Conservation (phyloP, 2,888 invertebrate genomes). For the Psylliodes chrysocephalus region DNA sequence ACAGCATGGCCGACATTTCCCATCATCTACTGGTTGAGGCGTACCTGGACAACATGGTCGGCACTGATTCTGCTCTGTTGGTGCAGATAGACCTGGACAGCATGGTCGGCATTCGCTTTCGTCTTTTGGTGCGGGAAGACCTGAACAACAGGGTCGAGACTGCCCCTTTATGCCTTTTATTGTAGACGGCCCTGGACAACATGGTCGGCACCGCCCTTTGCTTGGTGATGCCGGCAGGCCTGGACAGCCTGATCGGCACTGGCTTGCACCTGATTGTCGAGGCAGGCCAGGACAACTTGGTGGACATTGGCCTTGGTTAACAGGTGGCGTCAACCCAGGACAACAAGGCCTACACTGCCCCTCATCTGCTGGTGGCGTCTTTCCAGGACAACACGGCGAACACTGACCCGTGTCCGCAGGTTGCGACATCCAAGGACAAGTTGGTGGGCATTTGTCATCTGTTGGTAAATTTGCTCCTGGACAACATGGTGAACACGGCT, state of each 20-base stretch:
- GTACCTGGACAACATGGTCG: background rate
- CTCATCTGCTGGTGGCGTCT: background rate
- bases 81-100: background rate
- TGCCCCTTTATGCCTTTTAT: background rate
- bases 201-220: background rate
- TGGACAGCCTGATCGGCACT: background rate
- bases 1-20: background rate
- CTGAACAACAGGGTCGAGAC: background rate
- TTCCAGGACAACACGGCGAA: background rate
- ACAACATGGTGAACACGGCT: background rate
- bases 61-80: background rate
- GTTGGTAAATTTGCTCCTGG: background rate
- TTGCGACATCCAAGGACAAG: background rate
- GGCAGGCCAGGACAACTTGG: background rate
- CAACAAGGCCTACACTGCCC: background rate
- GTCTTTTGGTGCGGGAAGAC: background rate
- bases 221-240: background rate
- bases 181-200: background rate
- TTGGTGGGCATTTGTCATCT: background rate
- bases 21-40: background rate
- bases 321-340: background rate
- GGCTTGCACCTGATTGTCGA: background rate
- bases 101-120: background rate
- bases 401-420: background rate
- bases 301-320: background rate